Conservation (phyloP, 2,113 vertebrate genomes). For the Triplophysa rosa region DNA sequence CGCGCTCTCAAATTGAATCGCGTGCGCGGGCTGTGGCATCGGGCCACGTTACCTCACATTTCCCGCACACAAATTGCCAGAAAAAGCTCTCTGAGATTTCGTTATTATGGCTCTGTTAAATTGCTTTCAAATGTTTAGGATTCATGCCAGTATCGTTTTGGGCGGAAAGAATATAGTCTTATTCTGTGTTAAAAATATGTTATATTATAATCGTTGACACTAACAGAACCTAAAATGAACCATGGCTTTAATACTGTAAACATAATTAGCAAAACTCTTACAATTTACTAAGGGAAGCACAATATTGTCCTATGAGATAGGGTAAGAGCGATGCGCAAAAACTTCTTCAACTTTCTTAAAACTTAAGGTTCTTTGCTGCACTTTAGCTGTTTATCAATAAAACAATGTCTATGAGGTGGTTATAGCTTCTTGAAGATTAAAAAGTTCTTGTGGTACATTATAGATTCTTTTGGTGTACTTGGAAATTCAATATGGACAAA, state of each 20-base stretch:
- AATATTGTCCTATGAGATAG: too few relatives aligned
- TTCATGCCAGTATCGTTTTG: conserved; percentile 32
- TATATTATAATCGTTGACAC: too few relatives aligned
- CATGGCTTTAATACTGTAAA: too few relatives aligned
- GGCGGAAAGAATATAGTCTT: conserved; percentile 20
- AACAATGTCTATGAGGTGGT: background rate
- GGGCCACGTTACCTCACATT: conserved; percentile 40
- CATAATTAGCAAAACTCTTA: too few relatives aligned
- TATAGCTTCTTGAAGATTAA: background rate
- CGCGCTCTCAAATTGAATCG: conserved; percentile 47
- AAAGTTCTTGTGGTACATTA: background rate
- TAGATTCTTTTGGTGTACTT: background rate
- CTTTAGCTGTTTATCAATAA: background rate
- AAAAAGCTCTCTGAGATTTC: conserved; percentile 24
- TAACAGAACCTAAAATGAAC: too few relatives aligned
- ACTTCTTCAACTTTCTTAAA: background rate
- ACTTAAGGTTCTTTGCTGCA: background rate
- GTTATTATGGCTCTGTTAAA: conserved; percentile 44
- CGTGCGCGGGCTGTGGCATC: conserved; percentile 25
- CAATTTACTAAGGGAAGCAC: too few relatives aligned
- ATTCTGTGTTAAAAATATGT: background rate
- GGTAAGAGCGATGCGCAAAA: background rate
- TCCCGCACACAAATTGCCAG: conserved; percentile 12
- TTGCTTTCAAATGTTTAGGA: conserved; percentile 42
- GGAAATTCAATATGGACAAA: conserved; percentile 10